Base-by-base conservation (phyloP, 2,113 vertebrate genomes). In the Pangasianodon gigas region DNA sequence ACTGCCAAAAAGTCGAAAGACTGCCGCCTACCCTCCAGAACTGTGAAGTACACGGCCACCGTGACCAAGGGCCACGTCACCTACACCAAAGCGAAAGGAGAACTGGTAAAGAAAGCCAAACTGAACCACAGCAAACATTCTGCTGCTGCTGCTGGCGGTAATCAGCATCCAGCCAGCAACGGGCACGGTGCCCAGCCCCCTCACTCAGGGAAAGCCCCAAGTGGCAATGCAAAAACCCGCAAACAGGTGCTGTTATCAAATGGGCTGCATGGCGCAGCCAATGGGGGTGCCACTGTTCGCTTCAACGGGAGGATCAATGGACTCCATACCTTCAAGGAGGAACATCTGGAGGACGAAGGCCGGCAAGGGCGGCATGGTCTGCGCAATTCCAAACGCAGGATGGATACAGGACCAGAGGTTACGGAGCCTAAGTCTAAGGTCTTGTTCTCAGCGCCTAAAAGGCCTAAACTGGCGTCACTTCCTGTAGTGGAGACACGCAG, bases 191-290 rank as follows among this genome's bases (percentile, higher is more conserved):
- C 86, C 83, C 96, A 96, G 96, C 97, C 97, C 96, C 97, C 97
- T 97, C 96, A 98, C 98, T 99, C 98, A 99, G 98, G 98, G 97
- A 99, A 98, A 98, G 96, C 95, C 95, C 97, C 97, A 97, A 97
- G 97, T 97, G 98, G 97, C 97, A 98, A 99, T 99, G 98, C 98
- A 99, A 99, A 99, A 99, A 99, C 98, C 94, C 98, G 98, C 96
- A 99, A 99, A 98, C 98, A 99, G 98, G 98, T 99, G 98, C 98
- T 99, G 98, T 96, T 98, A 92, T 95, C 95, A 90, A 96, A 95
- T 29, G 93, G 95, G 94, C 94, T 95, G 93, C 95, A 95, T 93
- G 93, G 92, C 24, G 89, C 71, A 88, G 85, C 92, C 75, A 85
- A 83, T 8, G 87, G 89, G 44, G 90, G 90, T 82, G 48, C 86